Conservation (phyloP, 2,797 vertebrate genomes). For the Allobates femoralis region DNA sequence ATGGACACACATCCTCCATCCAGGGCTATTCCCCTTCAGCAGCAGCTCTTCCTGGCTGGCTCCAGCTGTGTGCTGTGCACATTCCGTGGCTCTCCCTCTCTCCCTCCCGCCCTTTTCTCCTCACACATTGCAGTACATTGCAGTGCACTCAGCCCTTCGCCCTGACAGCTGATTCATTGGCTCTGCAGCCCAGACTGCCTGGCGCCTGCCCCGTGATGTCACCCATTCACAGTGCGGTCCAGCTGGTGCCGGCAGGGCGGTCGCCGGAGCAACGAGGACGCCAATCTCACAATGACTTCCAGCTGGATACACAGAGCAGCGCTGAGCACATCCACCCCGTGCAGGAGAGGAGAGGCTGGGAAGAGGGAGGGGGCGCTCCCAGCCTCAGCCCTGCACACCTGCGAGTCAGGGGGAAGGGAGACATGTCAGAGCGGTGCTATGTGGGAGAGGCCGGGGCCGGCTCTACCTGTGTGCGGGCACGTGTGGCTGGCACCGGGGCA, state of each 20-base stretch:
- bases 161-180: conserved; percentile 79
- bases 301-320: conserved; percentile 70
- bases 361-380: conserved; percentile 58
- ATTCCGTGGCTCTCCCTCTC: conserved; percentile 69
- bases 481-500: no score
- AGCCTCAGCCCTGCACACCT: conserved; percentile 64
- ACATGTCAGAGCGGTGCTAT: conserved; percentile 49
- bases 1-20: no score
- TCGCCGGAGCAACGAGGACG: conserved; percentile 81
- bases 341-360: conserved; percentile 57
- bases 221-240: conserved; percentile 80
- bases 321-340: conserved; percentile 53
- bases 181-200: conserved; percentile 82
- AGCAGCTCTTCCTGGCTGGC: conserved; percentile 42
- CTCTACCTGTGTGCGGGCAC: conserved; percentile 23
- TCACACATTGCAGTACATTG: conserved; percentile 60
- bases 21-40: not conserved
- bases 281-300: conserved; percentile 77
- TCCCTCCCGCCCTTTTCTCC: conserved; percentile 48
- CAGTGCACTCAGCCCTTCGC: conserved; percentile 65
- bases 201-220: conserved; percentile 86
- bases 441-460: not conserved
- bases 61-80: conserved; percentile 71
- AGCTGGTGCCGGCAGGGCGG: conserved; percentile 77
- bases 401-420: conserved; percentile 60